Base-by-base conservation (phyloP, 2,113 vertebrate genomes). In the Myotis lucifugus region DNA sequence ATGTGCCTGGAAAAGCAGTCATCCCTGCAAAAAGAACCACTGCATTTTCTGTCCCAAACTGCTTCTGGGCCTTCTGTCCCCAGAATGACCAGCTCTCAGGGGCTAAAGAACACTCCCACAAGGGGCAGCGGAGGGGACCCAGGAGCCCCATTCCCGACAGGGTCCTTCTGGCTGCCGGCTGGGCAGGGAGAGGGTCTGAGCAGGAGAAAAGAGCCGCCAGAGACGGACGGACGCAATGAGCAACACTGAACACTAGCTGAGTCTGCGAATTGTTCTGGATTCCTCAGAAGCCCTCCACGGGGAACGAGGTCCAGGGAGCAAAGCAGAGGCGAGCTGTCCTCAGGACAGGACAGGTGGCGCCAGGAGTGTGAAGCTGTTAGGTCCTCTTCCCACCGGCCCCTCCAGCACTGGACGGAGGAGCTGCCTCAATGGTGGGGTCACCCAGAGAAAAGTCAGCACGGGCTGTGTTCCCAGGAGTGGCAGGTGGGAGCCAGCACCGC, bases 391-490 rank as follows among this genome's bases (percentile, higher is more conserved):
- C 94, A 93, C 37, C 1, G 12, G 72, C 70, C 90, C 73, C 29
- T 46, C 76, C 78, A 10, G 77, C 66, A 8, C 83, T 10, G 72
- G 78, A n/a, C 5, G 61, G 0, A 6, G 46, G 1, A 0, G 74
- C 29, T 52, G 88, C 91, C 6, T 7, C 2, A 2, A 4, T 5
- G 4, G 83, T 12, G 61, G 79, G 84, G 96, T 95, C 97, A 88
- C 25, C 1, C 73, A 82, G 92, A 96, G 93, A 69, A 85, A 18
- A 59, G 90, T 52, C 91, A 32, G 96, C 82, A 94, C 48, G 66
- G 81, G 40, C 0, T 4, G 1, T n/a, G 85, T 66, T 94, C 84
- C 97, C 93, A 72, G 90, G 93, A 93, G 1, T 6, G 85, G 86
- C 93, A 76, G 25, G 95, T n/a, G 56, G 88, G 1, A 78, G 97